Evolutionary conservation across 2,888 invertebrate genomes (phyloP), one percentile per base, ranked within the genome.

Genomic region (Lysandra bellargus): DNA sequence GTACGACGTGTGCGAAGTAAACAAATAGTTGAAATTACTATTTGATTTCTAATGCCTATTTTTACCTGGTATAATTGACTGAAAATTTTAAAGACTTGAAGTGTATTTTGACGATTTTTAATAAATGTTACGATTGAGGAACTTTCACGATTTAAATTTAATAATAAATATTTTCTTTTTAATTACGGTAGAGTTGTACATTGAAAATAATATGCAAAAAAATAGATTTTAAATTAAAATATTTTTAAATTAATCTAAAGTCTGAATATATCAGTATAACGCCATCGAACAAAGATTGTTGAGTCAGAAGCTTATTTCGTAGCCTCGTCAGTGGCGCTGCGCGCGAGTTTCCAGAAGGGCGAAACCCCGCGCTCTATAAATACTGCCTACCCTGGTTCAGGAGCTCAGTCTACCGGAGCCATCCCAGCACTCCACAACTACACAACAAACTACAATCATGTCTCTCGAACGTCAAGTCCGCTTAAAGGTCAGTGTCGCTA

Each of bases 401-500:
- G 89, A 93, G 90, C 93, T 95, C 93, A 95, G 94, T 94, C 93
- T 93, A 88, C 86, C 89, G 86, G 88, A 88, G 93, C 89, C 86
- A 86, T 87, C 85, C 86, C 85, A 87, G 90, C 87, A 88, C 86
- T 84, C 86, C 86, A 86, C 86, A 85, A 85, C 88, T 85, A 87
- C 84, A 87, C 84, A 87, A 85, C 86, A 82, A 83, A 87, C 88
- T 87, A 90, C 95, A 91, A 95, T 37, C 90, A 98, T 98, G 98
- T 98, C 98, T 96, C 96, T 98, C 94, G 98, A 98, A 96, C 97
- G 98, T 95, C 97, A 97, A 96, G 97, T 98, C 95, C 97, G 97
- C 91, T 96, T 96, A 91, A 98, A 98, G 97, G 98, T 98, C 92
- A 95, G 95, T 69, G 83, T 64, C 78, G 80, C 79, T 81, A 81